phyloP scores from a whole-genome alignment of 2,113 vertebrate species.

The Machaerirhynchus nigripectus region DNA sequence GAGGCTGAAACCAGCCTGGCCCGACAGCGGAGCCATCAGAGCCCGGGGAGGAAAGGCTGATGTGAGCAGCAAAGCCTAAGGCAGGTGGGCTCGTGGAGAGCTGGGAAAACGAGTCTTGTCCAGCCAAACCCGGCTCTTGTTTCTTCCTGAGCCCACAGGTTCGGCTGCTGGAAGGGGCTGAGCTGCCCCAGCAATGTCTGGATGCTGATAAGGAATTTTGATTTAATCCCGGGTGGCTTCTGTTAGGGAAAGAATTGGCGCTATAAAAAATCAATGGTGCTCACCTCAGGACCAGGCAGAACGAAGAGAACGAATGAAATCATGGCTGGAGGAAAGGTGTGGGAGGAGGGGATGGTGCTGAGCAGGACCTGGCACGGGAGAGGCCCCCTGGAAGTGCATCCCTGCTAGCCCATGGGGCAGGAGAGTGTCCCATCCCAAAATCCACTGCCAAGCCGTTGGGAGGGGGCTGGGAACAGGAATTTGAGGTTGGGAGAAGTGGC shows the following conservation, averaged over 20 bases:
- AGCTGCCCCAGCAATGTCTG: not conserved
- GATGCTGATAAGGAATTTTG: slow-evolving; percentile 6
- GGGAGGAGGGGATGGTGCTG: rapidly evolving
- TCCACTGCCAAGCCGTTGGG: rapidly evolving
- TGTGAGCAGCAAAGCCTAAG: not conserved
- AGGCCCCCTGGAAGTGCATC: rapidly evolving
- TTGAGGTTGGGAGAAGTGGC: rapidly evolving
- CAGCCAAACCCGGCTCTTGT: not conserved
- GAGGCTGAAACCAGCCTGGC: not conserved
- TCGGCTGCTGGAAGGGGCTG: not conserved
- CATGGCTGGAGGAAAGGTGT: rapidly evolving
- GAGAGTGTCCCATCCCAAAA: not conserved
- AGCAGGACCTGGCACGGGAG: rapidly evolving
- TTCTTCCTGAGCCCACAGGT: not conserved
- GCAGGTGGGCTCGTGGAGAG: not conserved
- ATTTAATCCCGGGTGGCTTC: not conserved
- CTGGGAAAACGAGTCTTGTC: not conserved
- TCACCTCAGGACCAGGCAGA: not conserved
- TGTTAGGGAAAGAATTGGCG: not conserved
- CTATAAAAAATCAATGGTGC: not conserved
- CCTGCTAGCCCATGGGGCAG: not conserved
- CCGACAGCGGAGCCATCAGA: rapidly evolving
- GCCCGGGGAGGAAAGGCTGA: not conserved
- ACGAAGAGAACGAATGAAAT: not conserved
- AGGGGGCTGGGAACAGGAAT: not conserved